A percentile compares a stretch with the other conserved stretches of the same genome.
phyloP scores from a whole-genome alignment of 1,140 invertebrate species.

The Sinonovacula constricta region DNA sequence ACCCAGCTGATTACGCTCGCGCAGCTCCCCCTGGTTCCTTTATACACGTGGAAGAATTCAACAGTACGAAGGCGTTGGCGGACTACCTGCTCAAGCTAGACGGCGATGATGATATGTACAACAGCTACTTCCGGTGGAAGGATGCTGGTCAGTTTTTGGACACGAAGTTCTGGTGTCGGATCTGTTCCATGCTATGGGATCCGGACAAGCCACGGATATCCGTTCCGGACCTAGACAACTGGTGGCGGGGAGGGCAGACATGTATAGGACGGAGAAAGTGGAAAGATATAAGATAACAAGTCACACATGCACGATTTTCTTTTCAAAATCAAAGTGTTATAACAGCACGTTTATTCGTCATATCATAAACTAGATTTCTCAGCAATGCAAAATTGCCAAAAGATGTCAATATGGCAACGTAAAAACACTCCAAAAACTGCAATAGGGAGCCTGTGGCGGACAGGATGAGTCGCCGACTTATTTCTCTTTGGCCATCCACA shows the following conservation, averaged over 20 bases:
- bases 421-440: no score
- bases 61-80: slow-evolving; percentile 90
- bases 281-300: slow-evolving; percentile 23
- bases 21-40: slow-evolving; percentile 84
- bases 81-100: slow-evolving; percentile 86
- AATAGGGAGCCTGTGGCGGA: no score
- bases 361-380: no score
- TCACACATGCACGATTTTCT: no score
- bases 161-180: slow-evolving; percentile 91
- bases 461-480: no score
- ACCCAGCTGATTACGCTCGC: slow-evolving; percentile 75
- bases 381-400: no score
- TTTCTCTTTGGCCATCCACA: no score
- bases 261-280: slow-evolving; percentile 52
- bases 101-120: slow-evolving; percentile 71
- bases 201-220: slow-evolving; percentile 19
- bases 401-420: no score
- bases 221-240: slow-evolving; percentile 56
- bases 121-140: slow-evolving; percentile 77
- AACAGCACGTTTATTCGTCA: no score
- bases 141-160: slow-evolving; percentile 64
- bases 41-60: slow-evolving; percentile 97
- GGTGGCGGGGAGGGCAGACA: slow-evolving; percentile 59
- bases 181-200: slow-evolving; percentile 84
- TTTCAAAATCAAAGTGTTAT: no score